These are phyloP conservation scores for Sturnus vulgaris DNA, from an alignment of 2,113 vertebrate species.

Conservation along the genomic window DNA sequence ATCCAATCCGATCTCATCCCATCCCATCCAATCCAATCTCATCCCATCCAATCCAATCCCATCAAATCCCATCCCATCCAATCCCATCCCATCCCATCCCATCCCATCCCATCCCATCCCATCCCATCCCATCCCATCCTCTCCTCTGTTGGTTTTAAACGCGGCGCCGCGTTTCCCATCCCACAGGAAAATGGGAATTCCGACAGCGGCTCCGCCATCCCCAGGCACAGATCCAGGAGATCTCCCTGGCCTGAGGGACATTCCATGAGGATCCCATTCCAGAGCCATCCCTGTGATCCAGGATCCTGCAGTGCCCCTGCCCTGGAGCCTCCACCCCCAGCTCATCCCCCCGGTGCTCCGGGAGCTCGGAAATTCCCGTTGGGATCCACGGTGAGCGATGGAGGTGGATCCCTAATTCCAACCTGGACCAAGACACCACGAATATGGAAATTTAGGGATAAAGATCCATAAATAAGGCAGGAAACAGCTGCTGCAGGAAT, in stretches of 20 bases:
- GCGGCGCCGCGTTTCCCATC: neutral
- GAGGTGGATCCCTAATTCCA: neutral
- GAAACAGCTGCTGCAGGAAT: neutral
- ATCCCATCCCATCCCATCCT: no score
- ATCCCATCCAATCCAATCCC: no score
- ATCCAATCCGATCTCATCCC: no score
- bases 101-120: no score
- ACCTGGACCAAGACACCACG: rapidly evolving
- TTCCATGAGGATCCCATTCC: rapidly evolving
- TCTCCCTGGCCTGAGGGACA: neutral
- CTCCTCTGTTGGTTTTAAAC: neutral
- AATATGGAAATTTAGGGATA: neutral
- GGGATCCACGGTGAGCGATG: neutral
- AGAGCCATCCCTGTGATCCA: neutral
- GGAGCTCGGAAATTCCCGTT: neutral
- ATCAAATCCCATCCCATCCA: no score
- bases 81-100: no score
- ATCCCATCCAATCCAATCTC: no score
- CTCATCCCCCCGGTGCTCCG: neutral
- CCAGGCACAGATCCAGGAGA: neutral
- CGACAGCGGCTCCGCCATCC: rapidly evolving
- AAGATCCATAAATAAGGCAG: neutral
- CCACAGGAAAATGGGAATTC: neutral
- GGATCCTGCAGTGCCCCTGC: neutral
- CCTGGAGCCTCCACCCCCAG: neutral